Evolutionary conservation across 2,888 invertebrate species (phyloP).

Genomic region (Drosophila suboccidentalis): DNA sequence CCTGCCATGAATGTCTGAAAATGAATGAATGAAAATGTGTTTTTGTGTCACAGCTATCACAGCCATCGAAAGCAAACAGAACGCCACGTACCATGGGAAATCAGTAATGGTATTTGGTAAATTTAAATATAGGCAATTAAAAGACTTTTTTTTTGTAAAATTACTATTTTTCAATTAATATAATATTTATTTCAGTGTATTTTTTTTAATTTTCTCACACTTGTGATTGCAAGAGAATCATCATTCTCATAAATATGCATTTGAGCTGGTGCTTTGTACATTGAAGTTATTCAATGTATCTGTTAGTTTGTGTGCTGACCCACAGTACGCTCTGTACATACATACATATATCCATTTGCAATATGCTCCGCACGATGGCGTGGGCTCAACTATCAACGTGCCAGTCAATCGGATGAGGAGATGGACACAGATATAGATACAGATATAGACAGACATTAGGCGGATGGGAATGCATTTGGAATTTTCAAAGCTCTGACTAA

Average conservation of each 20-base stretch:
- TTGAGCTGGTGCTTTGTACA: too few relatives aligned
- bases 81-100: conserved; percentile 48
- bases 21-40: conserved; percentile 63
- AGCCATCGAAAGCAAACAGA: conserved; percentile 26
- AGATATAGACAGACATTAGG: conserved; percentile 42
- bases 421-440: conserved; percentile 34
- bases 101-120: conserved; percentile 17
- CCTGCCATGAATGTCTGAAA: conserved; percentile 67
- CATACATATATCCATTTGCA: conserved; percentile 33
- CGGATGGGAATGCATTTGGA: conserved; percentile 44
- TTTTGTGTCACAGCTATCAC: conserved; percentile 60
- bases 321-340: conserved; percentile 36
- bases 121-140: conserved; percentile 6
- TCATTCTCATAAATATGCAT: background rate
- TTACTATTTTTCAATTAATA: background rate
- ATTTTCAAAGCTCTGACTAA: conserved; percentile 72
- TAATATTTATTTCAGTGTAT: background rate
- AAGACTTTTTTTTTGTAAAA: background rate
- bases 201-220: background rate
- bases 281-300: background rate
- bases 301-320: background rate
- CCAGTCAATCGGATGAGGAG: conserved; percentile 31
- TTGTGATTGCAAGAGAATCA: background rate
- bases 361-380: conserved; percentile 16
- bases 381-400: conserved; percentile 37